These are phyloP conservation scores for Sinhomidia bicolor DNA, from an alignment of 2,888 invertebrate genomes.

Conservation along the genomic window DNA sequence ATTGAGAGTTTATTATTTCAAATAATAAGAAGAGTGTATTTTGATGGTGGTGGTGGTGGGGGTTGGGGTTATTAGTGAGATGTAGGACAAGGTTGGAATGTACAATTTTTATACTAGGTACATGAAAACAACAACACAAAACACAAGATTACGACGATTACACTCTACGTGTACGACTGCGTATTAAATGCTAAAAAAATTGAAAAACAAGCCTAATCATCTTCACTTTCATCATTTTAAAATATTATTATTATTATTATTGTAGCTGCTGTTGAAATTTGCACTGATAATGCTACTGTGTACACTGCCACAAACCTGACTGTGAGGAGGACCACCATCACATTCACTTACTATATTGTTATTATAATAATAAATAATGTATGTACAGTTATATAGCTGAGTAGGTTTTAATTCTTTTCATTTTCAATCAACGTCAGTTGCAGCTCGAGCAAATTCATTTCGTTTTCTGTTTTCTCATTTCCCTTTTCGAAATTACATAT, in stretches of 20 bases:
- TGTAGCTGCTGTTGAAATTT: not conserved
- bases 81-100: constrained; percentile 65
- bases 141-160: constrained; percentile 45
- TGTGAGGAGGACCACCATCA: constrained; percentile 15
- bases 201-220: constrained; percentile 60
- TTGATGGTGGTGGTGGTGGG: not conserved
- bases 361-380: not conserved
- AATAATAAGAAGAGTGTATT: not conserved
- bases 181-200: not conserved
- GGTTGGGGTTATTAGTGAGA: constrained; percentile 28
- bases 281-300: not conserved
- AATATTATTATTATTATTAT: not conserved
- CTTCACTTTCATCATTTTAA: constrained; percentile 63
- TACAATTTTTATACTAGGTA: constrained; percentile 21
- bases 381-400: not conserved
- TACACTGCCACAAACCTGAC: too few relatives aligned
- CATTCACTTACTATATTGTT: not conserved
- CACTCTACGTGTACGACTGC: not conserved
- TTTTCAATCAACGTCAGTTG: not conserved
- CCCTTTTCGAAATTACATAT: constrained; percentile 30
- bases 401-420: constrained; percentile 36
- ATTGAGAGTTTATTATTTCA: not conserved
- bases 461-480: constrained; percentile 60
- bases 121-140: not conserved
- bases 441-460: not conserved